Evolutionary conservation across 2,888 invertebrate species (phyloP).

Genomic region (Drosophila crucigera): DNA sequence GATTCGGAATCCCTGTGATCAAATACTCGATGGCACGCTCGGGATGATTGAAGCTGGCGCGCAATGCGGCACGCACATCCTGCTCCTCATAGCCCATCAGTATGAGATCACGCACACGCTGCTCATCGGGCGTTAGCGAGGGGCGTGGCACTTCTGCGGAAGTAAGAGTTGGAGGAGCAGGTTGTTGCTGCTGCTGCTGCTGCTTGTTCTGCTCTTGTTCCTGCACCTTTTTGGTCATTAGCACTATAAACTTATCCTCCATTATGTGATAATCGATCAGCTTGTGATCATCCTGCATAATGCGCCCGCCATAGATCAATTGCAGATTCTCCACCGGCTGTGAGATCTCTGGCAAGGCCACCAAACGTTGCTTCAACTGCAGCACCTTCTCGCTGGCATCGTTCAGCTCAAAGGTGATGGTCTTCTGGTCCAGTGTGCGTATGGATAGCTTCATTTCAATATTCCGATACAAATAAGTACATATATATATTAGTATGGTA

Average conservation of each 20-base stretch:
- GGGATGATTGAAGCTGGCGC: slow-evolving; percentile 98
- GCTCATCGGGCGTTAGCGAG: slow-evolving; percentile 57
- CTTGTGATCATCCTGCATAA: slow-evolving; percentile 93
- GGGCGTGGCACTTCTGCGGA: slow-evolving; percentile 24
- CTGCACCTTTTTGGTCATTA: slow-evolving; percentile 89
- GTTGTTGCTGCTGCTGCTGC: neutral
- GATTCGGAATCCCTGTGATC: slow-evolving; percentile 91
- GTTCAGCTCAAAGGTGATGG: slow-evolving; percentile 93
- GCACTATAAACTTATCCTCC: slow-evolving; percentile 97
- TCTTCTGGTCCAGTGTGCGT: slow-evolving; percentile 96
- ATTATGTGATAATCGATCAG: slow-evolving; percentile 95
- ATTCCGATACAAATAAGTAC: neutral
- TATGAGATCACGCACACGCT: slow-evolving; percentile 67
- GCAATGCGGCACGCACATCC: slow-evolving; percentile 94
- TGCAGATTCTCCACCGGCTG: slow-evolving; percentile 93
- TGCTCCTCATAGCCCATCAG: slow-evolving; percentile 94
- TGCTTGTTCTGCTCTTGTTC: neutral
- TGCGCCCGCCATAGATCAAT: slow-evolving; percentile 97
- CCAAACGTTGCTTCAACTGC: slow-evolving; percentile 90
- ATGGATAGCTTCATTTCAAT: slow-evolving; percentile 89
- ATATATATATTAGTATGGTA: neutral
- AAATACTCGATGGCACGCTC: slow-evolving; percentile 99
- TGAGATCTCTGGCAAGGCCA: slow-evolving; percentile 58
- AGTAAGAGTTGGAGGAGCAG: neutral
- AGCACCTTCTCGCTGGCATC: slow-evolving; percentile 93